Evolutionary conservation across 30 jellyfish, hydroid and myxozoan genomes (phyloP).

Genomic region (Clytia hemisphaerica): DNA sequence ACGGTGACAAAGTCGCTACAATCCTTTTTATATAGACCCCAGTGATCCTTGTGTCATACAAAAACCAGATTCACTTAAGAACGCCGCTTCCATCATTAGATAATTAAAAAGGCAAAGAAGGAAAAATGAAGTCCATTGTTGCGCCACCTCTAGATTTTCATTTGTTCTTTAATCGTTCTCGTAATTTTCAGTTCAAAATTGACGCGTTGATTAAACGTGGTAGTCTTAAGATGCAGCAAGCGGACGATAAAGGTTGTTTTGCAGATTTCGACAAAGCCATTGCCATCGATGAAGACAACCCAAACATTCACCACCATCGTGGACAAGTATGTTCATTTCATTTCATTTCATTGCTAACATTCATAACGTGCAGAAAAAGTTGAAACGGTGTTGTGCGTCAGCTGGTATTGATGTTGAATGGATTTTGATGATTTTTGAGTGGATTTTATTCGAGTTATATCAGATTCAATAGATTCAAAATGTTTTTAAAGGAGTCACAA

Average conservation of each 20-base stretch:
- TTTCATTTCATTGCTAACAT: too few relatives aligned
- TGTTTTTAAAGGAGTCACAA: too few relatives aligned
- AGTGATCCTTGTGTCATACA: not conserved
- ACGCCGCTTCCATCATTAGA: too few relatives aligned
- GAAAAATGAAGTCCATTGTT: not conserved
- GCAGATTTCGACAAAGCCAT: slow-evolving; percentile 58
- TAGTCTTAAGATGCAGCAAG: slow-evolving; percentile 57
- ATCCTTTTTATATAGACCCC: too few relatives aligned
- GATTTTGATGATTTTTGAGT: too few relatives aligned
- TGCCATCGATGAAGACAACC: slow-evolving; percentile 48
- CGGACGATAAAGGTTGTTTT: slow-evolving; percentile 46
- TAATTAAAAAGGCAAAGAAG: not conserved
- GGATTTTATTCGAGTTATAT: too few relatives aligned
- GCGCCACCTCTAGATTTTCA: not conserved
- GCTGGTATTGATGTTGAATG: too few relatives aligned
- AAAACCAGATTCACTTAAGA: too few relatives aligned
- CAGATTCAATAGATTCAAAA: too few relatives aligned
- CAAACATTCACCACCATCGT: slow-evolving; percentile 74
- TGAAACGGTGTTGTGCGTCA: too few relatives aligned
- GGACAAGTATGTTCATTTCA: slow-evolving; percentile 57
- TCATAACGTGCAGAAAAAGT: too few relatives aligned
- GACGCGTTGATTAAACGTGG: slow-evolving; percentile 81
- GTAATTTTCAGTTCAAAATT: slow-evolving; percentile 41
- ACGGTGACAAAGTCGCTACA: too few relatives aligned
- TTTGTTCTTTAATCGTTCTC: not conserved